These are phyloP conservation scores for Lepidocolaptes lacrymiger DNA, from an alignment of 2,797 vertebrate species.

Conservation along the genomic window DNA sequence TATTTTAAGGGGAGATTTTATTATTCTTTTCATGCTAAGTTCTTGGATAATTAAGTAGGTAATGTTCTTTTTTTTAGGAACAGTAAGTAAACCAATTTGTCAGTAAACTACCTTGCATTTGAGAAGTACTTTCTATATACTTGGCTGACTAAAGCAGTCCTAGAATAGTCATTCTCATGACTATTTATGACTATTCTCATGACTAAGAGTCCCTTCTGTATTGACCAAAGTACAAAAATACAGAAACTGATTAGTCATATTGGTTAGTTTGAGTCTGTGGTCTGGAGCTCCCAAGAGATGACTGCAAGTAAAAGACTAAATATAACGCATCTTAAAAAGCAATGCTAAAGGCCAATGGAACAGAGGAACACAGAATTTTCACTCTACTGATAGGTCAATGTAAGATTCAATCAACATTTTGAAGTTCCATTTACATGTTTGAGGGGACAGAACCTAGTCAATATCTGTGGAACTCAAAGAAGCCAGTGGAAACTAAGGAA, in stretches of 20 bases:
- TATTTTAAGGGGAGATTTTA: background rate
- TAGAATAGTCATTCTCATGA: background rate
- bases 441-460: background rate
- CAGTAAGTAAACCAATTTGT: background rate
- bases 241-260: background rate
- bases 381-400: background rate
- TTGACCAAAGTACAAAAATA: background rate
- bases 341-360: background rate
- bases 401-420: background rate
- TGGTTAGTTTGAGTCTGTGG: background rate
- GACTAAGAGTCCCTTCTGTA: background rate
- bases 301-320: background rate
- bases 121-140: background rate
- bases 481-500: background rate
- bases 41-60: background rate
- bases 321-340: too few relatives aligned
- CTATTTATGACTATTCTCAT: too few relatives aligned
- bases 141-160: background rate
- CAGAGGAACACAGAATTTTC: background rate
- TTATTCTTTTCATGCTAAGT: background rate
- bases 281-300: background rate
- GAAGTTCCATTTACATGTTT: background rate
- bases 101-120: background rate
- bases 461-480: background rate
- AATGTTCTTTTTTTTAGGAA: background rate